Percentiles rank a stretch among this genome's conserved stretches.
Evolutionary conservation across 2,797 vertebrate genomes (phyloP).

Genomic region (Vireo griseus): DNA sequence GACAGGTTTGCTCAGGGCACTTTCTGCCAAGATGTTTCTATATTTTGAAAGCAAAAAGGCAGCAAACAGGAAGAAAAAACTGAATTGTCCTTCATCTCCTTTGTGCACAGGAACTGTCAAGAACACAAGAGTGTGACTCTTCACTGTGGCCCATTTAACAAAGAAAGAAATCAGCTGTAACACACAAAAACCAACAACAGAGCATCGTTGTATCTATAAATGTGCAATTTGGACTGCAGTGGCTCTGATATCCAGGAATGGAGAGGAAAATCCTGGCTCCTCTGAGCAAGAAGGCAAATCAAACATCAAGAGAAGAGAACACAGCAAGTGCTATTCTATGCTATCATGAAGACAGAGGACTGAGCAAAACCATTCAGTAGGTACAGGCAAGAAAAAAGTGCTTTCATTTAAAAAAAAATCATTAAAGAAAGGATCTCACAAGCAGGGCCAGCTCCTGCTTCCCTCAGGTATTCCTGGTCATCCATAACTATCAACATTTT

Average conservation of each 20-base stretch:
- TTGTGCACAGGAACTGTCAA: background rate
- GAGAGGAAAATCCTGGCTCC: background rate
- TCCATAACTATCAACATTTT: background rate
- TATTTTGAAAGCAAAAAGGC: background rate
- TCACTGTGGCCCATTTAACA: background rate
- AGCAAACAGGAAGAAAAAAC: background rate
- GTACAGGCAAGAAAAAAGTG: background rate
- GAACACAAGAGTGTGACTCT: background rate
- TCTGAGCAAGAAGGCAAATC: background rate
- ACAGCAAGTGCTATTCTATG: background rate
- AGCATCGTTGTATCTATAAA: rapidly evolving
- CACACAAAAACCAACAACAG: background rate
- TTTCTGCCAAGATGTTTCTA: background rate
- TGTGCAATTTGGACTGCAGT: background rate
- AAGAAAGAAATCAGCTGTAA: background rate
- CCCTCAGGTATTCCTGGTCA: background rate
- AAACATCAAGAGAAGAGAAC: background rate
- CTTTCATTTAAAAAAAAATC: background rate
- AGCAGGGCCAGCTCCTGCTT: background rate
- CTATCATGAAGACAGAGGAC: rapidly evolving
- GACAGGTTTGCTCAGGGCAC: background rate
- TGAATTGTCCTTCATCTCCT: background rate
- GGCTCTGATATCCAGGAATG: background rate
- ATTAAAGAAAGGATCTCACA: background rate
- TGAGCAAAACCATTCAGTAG: background rate